These are phyloP conservation scores for Anthophora plumipes DNA, from an alignment of 2,888 invertebrate species.

Conservation along the genomic window DNA sequence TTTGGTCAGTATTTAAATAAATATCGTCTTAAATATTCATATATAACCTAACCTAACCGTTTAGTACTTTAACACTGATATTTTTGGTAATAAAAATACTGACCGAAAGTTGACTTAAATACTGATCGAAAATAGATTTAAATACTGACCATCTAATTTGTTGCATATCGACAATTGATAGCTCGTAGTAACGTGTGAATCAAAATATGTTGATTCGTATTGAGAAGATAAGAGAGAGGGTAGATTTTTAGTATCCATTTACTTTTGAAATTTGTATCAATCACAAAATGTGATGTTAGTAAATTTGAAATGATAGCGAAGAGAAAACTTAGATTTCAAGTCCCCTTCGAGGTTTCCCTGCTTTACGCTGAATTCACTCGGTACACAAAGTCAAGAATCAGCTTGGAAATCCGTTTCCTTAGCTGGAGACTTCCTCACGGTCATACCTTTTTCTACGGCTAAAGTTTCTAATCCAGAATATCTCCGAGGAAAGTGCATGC, in stretches of 20 bases:
- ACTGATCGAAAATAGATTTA: no score
- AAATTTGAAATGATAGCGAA: background rate
- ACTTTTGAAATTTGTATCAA: background rate
- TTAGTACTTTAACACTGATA: no score
- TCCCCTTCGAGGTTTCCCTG: background rate
- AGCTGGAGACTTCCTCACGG: conserved; percentile 54
- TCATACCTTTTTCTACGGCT: conserved; percentile 46
- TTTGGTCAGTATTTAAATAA: no score
- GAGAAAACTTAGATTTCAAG: conserved; percentile 24
- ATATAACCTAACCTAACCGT: no score
- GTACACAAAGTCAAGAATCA: conserved; percentile 32
- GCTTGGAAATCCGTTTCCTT: conserved; percentile 52
- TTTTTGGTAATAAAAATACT: no score
- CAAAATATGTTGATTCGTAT: no score
- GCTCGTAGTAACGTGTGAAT: no score
- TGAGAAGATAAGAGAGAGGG: no score
- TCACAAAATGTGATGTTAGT: background rate
- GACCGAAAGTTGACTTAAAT: no score
- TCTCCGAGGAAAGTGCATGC: conserved; percentile 59
- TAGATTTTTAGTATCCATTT: background rate
- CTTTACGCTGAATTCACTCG: conserved; percentile 19
- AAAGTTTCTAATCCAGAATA: conserved; percentile 64
- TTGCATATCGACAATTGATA: no score
- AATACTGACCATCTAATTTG: no score
- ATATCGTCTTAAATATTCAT: no score